Base-by-base conservation (phyloP, 1,140 invertebrate species). In the Papilio dardanus region DNA sequence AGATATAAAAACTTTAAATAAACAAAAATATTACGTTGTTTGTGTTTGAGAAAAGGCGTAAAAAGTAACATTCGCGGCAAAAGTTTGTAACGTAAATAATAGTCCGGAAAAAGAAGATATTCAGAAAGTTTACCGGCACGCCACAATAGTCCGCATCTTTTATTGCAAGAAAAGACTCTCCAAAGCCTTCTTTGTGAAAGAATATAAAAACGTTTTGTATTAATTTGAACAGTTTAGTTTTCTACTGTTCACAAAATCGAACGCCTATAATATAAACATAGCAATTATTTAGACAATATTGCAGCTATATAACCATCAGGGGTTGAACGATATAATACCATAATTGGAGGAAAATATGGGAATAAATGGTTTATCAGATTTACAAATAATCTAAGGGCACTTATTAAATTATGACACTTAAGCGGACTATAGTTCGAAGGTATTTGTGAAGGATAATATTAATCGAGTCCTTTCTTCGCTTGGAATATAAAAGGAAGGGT, bases 401-500 rank as follows among this genome's bases (percentile, higher is more conserved):
- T 62, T 62, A 62, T 10, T 62, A 28, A 62, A 62, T 62, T 62
- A 62, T 62, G 5, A 30, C 24, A 50, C n/a, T 4, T 0, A 24
- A 54, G 12, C 21, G 50, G 50, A 54, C n/a, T 46, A 46, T 46
- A 46, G 50, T 54, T 54, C 54, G 54, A 28, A 62, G 24, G 24
- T 62, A 62, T 62, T 62, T 62, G 24, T 28, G 54, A 62, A 28
- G 54, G 54, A 62, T 24, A 58, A 28, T 62, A 62, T 62, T 62
- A 62, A 62, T 62, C 54, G 54, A 14, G 54, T 62, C 54, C 54
- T 62, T 28, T 62, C 24, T 62, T 28, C 10, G 10, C 24, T 62
- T 62, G 12, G 54, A 62, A 62, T 62, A 62, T 62, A 62, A 62
- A 62, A 62, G 54, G 54, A 62, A 30, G 54, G 54, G 54, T 62